Base-by-base conservation (phyloP, 2,888 invertebrate genomes). In the Griposia aprilina region DNA sequence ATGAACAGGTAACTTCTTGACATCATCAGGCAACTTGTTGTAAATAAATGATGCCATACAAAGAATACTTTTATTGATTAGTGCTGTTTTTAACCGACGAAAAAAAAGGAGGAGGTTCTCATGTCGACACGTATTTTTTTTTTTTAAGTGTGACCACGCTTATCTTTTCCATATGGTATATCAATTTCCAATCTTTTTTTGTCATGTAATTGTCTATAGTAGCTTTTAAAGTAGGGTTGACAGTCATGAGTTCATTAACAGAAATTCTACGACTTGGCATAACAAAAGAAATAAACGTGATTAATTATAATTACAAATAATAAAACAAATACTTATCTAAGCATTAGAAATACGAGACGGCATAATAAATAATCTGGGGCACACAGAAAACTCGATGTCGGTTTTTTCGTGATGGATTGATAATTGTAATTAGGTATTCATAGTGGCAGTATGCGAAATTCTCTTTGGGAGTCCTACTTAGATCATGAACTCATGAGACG, bases 371-470 rank as follows among this genome's bases (percentile, higher is more conserved):
- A 20, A 36, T 17, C 20, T 62, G 20, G 20, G 10, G 10, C 36
- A 65, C 59, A 55, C n/a, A 55, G 15, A 59, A 69, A 75, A 50
- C 8, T 52, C n/a, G n/a, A 36, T 69, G 26, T 59, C n/a, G 8
- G 2, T 55, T 67, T 75, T 55, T 36, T 69, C 45, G 2, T 55
- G 30, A 23, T 23, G 11, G 17, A 60, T 69, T 63, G 63, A 80
- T 55, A 74, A 76, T 79, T n/a, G n/a, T n/a, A n/a, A n/a, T n/a
- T 63, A 78, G 4, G 48, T 45, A 74, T 83, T 79, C 55, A 79
- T 77, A 62, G 59, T 67, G 41, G 59, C 57, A 59, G 55, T 48
- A 48, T 67, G 26, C 62, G 20, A 80, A 66, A 52, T 65, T 65
- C 15, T 65, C 26, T 60, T 66, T 48, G 15, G 26, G 74, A 62